Evolutionary conservation across 1,140 invertebrate species (phyloP).

Genomic region (Melitaea cinxia): DNA sequence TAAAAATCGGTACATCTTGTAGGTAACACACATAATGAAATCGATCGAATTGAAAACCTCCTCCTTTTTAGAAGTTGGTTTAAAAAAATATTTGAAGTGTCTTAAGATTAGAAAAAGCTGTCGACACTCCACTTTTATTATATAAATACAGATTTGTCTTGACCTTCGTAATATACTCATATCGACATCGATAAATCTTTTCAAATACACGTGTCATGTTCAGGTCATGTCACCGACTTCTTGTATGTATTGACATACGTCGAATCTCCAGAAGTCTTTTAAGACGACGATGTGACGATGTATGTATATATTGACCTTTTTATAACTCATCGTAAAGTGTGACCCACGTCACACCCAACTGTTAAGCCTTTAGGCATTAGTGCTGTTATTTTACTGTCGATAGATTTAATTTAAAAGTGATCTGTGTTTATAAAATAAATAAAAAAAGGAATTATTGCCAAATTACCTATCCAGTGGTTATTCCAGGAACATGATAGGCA

Average conservation of each 20-base stretch:
- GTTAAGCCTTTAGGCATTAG: constrained; percentile 5
- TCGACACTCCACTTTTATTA: no score
- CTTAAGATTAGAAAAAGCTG: no score
- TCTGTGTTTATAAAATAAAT: no score
- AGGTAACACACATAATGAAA: no score
- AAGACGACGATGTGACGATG: neutral
- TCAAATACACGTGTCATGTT: neutral
- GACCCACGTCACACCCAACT: neutral
- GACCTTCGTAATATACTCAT: neutral
- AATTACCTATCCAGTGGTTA: no score
- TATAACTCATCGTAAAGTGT: constrained; percentile 3
- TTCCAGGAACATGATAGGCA: no score
- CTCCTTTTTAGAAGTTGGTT: no score
- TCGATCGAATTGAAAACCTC: no score
- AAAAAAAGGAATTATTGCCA: no score
- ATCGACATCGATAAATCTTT: neutral
- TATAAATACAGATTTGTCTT: no score
- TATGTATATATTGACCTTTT: constrained; percentile 8
- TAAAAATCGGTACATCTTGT: no score
- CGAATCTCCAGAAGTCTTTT: neutral
- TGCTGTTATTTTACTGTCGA: neutral
- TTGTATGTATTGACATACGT: neutral
- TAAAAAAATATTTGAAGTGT: no score
- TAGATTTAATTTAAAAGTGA: neutral
- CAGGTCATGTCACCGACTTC: neutral